Conservation (phyloP, 2,797 vertebrate species). For the Lepilemur ruficaudatus region DNA sequence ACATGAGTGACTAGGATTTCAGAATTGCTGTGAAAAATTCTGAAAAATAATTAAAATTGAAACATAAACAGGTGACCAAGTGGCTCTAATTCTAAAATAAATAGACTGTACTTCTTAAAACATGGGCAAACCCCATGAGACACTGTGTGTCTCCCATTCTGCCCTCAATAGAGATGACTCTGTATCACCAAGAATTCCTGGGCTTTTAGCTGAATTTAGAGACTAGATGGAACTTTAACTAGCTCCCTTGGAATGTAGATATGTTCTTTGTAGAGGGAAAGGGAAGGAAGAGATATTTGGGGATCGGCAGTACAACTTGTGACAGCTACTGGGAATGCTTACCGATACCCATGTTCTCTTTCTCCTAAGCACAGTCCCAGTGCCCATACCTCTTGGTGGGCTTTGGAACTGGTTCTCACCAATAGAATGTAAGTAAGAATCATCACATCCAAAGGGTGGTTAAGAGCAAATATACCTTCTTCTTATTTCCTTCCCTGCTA, state of each 20-base stretch:
- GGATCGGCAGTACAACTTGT: neutral
- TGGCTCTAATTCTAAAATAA: constrained; percentile 31
- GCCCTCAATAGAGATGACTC: neutral
- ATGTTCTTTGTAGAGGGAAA: neutral
- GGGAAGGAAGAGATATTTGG: neutral
- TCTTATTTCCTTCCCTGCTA: neutral
- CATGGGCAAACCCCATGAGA: neutral
- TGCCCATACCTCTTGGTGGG: neutral
- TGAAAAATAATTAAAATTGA: neutral
- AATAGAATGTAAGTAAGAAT: neutral
- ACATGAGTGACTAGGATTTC: neutral
- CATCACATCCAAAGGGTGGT: neutral
- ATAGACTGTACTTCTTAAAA: constrained; percentile 32
- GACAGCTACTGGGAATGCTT: neutral
- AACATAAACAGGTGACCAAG: constrained; percentile 32
- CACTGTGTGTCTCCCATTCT: neutral
- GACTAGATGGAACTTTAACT: neutral
- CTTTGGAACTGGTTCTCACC: neutral
- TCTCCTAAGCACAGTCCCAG: neutral
- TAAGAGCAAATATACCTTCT: neutral
- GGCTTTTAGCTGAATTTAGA: neutral
- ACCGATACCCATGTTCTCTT: neutral
- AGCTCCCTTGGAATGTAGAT: neutral
- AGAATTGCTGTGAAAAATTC: neutral
- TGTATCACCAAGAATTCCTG: neutral